phyloP scores from a whole-genome alignment of 2,797 vertebrate genomes.

The Morus bassanus region DNA sequence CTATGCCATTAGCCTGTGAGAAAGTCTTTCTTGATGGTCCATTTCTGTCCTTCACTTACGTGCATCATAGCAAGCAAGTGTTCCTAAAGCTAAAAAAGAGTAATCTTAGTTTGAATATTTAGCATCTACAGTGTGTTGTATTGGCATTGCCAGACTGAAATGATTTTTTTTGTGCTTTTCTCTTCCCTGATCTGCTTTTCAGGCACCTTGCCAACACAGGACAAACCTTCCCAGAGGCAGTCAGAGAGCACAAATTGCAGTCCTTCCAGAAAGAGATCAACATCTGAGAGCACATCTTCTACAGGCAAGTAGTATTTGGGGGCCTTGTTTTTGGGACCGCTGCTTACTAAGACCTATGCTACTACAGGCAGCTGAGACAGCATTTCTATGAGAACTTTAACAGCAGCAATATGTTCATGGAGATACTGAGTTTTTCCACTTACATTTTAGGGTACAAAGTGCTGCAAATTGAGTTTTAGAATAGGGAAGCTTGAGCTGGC shows the following conservation, averaged over 20 bases:
- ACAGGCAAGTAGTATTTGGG: conserved; percentile 68
- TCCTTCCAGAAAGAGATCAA: conserved; percentile 76
- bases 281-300: conserved; percentile 75
- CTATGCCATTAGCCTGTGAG: rapidly evolving
- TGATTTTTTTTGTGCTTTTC: background rate
- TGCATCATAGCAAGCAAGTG: background rate
- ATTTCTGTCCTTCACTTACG: rapidly evolving
- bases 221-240: conserved; percentile 73
- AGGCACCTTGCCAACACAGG: conserved; percentile 74
- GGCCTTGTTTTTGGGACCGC: background rate
- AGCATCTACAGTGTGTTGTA: background rate
- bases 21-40: background rate
- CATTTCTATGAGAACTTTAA: background rate
- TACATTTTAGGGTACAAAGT: rapidly evolving
- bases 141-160: background rate
- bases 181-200: conserved; percentile 15
- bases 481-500: background rate
- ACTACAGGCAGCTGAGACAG: background rate
- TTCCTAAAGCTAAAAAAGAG: background rate
- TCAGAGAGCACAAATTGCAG: conserved; percentile 75
- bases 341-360: background rate
- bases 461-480: background rate
- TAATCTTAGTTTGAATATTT: background rate
- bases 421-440: background rate
- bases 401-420: background rate